These are phyloP conservation scores for Ectobius pallidus DNA, from an alignment of 2,888 invertebrate genomes.

Conservation along the genomic window DNA sequence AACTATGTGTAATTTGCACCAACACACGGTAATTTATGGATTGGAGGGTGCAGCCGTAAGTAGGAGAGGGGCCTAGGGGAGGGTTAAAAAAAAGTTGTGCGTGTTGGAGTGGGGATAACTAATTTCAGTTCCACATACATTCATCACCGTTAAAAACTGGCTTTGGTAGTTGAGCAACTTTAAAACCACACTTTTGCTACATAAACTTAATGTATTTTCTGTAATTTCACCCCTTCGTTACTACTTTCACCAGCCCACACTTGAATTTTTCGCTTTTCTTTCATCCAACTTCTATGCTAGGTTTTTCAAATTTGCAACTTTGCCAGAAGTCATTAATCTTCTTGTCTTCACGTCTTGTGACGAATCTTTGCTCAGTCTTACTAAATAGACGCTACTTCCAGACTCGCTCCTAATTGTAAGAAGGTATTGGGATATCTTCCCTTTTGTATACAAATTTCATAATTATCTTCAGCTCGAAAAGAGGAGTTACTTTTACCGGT, in stretches of 20 bases:
- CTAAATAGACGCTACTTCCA: no score
- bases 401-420: no score
- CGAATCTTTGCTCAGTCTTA: no score
- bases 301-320: constrained; percentile 11
- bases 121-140: constrained; percentile 14
- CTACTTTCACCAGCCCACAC: not conserved
- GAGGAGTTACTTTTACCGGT: no score
- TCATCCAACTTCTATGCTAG: not conserved
- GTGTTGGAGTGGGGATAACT: not conserved
- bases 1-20: constrained; percentile 27
- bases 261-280: no score
- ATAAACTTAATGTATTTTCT: constrained; percentile 19
- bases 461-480: no score
- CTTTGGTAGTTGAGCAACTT: constrained; percentile 7
- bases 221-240: not conserved
- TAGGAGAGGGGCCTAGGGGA: not conserved
- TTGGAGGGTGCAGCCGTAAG: not conserved
- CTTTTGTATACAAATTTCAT: no score
- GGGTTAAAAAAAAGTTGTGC: not conserved
- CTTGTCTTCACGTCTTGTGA: not conserved
- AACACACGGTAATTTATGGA: constrained; percentile 25
- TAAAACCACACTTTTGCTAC: constrained; percentile 18
- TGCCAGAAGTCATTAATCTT: constrained; percentile 20
- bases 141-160: constrained; percentile 20
- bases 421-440: no score